Conservation (phyloP, 2,888 invertebrate species). For the Orchestes rusci region DNA sequence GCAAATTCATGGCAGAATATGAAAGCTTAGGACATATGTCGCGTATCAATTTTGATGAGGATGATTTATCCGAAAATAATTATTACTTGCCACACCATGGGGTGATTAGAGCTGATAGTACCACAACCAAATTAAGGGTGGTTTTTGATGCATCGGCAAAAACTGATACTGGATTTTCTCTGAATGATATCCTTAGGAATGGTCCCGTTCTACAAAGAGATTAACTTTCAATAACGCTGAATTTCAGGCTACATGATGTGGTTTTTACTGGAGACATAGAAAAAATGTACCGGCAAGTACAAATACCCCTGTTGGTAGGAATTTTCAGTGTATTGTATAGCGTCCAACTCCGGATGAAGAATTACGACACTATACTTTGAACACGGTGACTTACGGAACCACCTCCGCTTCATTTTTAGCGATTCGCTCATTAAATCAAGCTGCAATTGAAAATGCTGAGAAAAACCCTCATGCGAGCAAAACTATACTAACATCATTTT, state of each 20-base stretch:
- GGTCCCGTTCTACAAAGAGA: slow-evolving; percentile 3
- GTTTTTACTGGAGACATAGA: slow-evolving; percentile 10
- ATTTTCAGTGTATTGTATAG: slow-evolving; percentile 12
- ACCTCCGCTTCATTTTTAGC: slow-evolving; percentile 9
- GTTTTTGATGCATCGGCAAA: slow-evolving; percentile 4
- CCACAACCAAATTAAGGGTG: slow-evolving; percentile 21
- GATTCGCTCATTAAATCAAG: neutral
- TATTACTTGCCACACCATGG: slow-evolving; percentile 22
- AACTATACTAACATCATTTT: slow-evolving; percentile 22
- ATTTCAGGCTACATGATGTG: slow-evolving; percentile 17
- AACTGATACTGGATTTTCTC: neutral
- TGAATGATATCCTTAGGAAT: slow-evolving; percentile 4
- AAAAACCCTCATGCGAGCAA: neutral
- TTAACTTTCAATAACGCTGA: slow-evolving; percentile 2
- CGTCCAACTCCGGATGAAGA: slow-evolving; percentile 1
- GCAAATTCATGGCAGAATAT: slow-evolving; percentile 1
- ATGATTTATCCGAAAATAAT: neutral
- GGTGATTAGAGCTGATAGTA: slow-evolving; percentile 16
- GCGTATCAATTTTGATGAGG: neutral
- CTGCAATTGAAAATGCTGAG: neutral
- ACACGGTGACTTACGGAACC: slow-evolving; percentile 25
- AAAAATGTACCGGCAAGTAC: slow-evolving; percentile 11
- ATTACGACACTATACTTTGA: slow-evolving; percentile 7
- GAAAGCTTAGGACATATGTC: slow-evolving; percentile 5
- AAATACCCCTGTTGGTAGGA: neutral